Evolutionary conservation across 2,888 invertebrate genomes (phyloP), one percentile per base, ranked within the genome.

Genomic region (Synergus laeviventris): DNA sequence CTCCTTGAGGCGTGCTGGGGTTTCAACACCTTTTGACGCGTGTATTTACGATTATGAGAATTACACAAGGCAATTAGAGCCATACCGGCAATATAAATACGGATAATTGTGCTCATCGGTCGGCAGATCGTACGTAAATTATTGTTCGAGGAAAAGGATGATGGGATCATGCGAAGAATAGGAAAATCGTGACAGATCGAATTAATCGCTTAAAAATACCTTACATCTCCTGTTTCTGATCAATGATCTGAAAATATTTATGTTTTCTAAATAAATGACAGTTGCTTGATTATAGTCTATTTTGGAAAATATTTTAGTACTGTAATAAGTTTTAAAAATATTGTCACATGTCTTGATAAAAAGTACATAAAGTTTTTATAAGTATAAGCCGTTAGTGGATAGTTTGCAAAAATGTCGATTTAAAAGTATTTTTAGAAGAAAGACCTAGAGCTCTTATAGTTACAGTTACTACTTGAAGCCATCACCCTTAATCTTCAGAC

Each of bases 1-100:
- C 82, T 84, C 84, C 84, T 84, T 79, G 83, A 85, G 84, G 83
- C 82, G 83, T 82, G 84, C 83, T 81, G 79, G 76, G 78, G 76
- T 87, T 88, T 88, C 88, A 87, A 87, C 88, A 88, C 86, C 86
- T 88, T 82, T 83, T 83, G 82, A 87, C 86, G 85, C 86, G 86
- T 84, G 82, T 85, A 87, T 88, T 88, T 88, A 87, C 88, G 85
- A 87, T 88, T 87, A 87, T 85, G 86, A 85, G 85, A 87, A 87
- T 88, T 87, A 88, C 86, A 84, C 85, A 83, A 85, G 84, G 85
- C 87, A 88, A 87, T 88, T 88, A 87, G 86, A 84, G 82, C 79
- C 81, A 66, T 66, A 79, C 78, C 78, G 83, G 81, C 79, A 81
- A 81, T 84, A 83, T 84, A 86, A 85, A 85, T 84, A 86, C 81